phyloP scores from a whole-genome alignment of 1,140 invertebrate species.

The Archivesica marissinica region DNA sequence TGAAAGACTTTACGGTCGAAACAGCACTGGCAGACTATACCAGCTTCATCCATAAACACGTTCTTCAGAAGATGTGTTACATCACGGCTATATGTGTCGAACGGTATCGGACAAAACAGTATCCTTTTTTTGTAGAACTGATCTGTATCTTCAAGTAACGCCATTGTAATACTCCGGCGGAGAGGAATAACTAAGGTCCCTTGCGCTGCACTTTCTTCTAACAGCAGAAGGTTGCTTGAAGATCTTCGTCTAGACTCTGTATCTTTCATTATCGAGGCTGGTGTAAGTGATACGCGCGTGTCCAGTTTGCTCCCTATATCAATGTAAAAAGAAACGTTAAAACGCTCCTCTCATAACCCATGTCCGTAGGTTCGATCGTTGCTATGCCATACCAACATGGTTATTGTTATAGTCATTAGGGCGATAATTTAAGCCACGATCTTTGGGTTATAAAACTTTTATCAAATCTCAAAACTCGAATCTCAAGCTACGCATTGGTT shows the following conservation, averaged over 20 bases:
- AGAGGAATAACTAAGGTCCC: not conserved
- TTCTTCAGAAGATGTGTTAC: not conserved
- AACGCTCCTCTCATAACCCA: too few relatives aligned
- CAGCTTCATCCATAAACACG: not conserved
- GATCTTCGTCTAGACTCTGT: not conserved
- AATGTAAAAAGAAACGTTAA: too few relatives aligned
- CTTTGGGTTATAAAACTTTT: too few relatives aligned
- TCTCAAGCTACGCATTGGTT: too few relatives aligned
- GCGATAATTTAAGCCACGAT: too few relatives aligned
- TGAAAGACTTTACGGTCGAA: constrained; percentile 14
- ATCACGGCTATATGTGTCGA: not conserved
- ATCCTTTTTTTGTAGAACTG: not conserved
- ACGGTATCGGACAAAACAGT: constrained; percentile 1
- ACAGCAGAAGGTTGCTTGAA: not conserved
- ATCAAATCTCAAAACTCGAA: too few relatives aligned
- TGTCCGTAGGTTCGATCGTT: too few relatives aligned
- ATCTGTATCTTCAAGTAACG: constrained; percentile 21
- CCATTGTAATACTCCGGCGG: constrained; percentile 20
- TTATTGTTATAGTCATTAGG: too few relatives aligned
- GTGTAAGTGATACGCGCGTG: too few relatives aligned
- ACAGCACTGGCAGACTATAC: constrained; percentile 14
- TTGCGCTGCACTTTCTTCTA: not conserved
- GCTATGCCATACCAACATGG: too few relatives aligned
- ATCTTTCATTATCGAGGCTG: not conserved
- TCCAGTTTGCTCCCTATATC: too few relatives aligned